Evolutionary conservation across 23 tunicate species (phyloP), one percentile per base, ranked within the genome.

Genomic region (Styela clava): DNA sequence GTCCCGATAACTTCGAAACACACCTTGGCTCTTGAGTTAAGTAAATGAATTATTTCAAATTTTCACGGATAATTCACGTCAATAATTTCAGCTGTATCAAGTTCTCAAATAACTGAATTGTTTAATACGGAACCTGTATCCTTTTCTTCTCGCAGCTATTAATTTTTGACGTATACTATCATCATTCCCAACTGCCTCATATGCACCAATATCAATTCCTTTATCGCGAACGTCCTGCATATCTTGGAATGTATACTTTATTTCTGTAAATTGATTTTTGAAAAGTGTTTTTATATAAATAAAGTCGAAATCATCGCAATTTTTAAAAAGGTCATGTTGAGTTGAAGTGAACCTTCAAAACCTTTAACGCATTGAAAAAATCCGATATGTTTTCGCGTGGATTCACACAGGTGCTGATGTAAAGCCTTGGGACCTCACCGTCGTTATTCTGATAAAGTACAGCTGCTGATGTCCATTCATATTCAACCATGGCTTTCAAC

Each of bases 201-300:
- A 85, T n/a, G 89, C 89, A 16, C 71, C 76, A 30, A 85, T 70
- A 31, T 85, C 89, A 51, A 85, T 34, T 79, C 89, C 89, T 34
- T 37, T 67, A 23, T 67, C 70, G 35, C 89, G 51, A 30, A 83
- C 84, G 34, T 79, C 89, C 34, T 85, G 89, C 62, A 85, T 79
- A 70, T 85, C 83, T 79, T 85, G 83, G 34, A 85, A 85, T 12
- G 84, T 77, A 3, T 64, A 85, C 70, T 79, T 69, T 64, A 85
- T 78, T 68, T 85, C 89, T 85, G 84, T 20, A 2, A 36, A 31
- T 0, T 19, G 23, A 34, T n/a, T n/a, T n/a, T n/a, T n/a, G n/a
- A n/a, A n/a, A 23, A 61, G 64, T 21, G 64, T 61, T 22, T 61
- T 61, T 61, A 21, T 23, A 61, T 21, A 0, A 61, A 61, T 61